These are phyloP conservation scores for Notiomystis cincta DNA, from an alignment of 2,113 vertebrate genomes.

Conservation along the genomic window DNA sequence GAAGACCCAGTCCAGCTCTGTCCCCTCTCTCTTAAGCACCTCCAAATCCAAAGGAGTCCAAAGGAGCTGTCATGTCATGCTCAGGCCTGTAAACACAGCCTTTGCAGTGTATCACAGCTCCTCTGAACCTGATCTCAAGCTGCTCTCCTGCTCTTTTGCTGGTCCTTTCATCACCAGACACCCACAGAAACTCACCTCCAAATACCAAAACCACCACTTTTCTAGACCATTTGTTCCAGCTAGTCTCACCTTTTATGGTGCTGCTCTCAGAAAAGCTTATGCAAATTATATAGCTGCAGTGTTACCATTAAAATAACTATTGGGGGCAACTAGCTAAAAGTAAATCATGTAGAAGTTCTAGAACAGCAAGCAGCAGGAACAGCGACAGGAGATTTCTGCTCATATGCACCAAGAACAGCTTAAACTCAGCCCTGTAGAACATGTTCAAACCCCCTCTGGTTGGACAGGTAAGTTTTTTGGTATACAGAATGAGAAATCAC, in stretches of 20 bases:
- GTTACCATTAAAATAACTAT: background rate
- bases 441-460: background rate
- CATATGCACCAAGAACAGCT: background rate
- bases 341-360: background rate
- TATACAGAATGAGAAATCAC: background rate
- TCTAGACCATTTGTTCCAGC: background rate
- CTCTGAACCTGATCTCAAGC: background rate
- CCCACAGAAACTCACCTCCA: background rate
- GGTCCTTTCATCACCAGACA: background rate
- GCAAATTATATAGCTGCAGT: background rate
- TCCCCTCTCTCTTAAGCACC: background rate
- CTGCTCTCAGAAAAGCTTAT: background rate
- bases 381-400: background rate
- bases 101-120: background rate
- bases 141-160: background rate
- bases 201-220: background rate
- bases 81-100: background rate
- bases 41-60: background rate
- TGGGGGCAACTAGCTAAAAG: slow-evolving; percentile 15
- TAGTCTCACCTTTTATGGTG: background rate
- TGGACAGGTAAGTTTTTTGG: background rate
- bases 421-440: background rate
- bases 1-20: background rate
- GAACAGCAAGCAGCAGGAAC: background rate
- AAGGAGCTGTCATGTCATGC: rapidly evolving